These are phyloP conservation scores for Melanocharis versteri DNA, from an alignment of 2,113 vertebrate species.

Conservation along the genomic window DNA sequence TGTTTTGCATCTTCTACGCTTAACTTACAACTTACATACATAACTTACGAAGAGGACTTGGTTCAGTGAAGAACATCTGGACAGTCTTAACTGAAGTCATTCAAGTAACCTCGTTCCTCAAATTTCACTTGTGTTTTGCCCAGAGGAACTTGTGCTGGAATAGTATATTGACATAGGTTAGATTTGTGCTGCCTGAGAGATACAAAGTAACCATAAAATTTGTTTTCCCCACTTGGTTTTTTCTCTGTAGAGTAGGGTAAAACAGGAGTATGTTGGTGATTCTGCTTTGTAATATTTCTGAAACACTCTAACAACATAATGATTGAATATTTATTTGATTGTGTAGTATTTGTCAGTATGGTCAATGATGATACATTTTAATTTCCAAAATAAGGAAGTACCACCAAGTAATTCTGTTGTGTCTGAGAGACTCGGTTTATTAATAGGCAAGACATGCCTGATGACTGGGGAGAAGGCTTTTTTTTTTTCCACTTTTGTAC, in stretches of 20 bases:
- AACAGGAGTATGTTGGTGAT: neutral
- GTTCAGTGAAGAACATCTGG: neutral
- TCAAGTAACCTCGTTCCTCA: neutral
- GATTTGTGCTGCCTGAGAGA: neutral
- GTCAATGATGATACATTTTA: neutral
- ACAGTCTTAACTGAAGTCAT: neutral
- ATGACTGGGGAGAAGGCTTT: neutral
- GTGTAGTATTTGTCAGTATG: neutral
- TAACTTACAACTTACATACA: neutral
- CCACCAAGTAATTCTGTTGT: neutral
- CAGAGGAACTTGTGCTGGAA: neutral
- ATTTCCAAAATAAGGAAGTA: neutral
- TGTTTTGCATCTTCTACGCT: neutral
- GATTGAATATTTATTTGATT: neutral
- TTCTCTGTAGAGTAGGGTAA: neutral
- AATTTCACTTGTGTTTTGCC: neutral
- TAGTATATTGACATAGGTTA: neutral
- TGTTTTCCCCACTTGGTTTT: neutral
- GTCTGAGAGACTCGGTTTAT: neutral
- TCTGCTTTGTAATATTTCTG: neutral
- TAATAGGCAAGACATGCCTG: neutral
- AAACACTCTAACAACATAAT: neutral
- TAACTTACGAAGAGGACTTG: neutral
- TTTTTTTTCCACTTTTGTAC: neutral
- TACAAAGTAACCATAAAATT: neutral